Evolutionary conservation across 2,113 vertebrate genomes (phyloP), one percentile per base, ranked within the genome.

Genomic region (Rhinopomastus cyanomelas): DNA sequence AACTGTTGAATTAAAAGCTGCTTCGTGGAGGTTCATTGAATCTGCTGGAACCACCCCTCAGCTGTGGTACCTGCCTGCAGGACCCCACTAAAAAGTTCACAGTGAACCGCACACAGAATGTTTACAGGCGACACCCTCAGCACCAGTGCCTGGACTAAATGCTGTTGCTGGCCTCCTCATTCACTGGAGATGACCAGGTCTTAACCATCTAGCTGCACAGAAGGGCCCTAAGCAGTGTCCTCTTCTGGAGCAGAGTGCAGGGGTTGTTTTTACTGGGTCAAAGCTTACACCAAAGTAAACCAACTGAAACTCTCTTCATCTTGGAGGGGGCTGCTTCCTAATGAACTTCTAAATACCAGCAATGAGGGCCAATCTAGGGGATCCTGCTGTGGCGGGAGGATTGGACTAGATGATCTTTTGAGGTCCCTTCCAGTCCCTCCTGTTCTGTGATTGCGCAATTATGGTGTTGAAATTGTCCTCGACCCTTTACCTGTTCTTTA

Each of bases 161-260:
- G 17, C n/a, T 69, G 48, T n/a, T 73, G 44, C 34, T 87, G 65
- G 32, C 42, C 1, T 2, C 2, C 37, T 29, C 6, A 1, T 37
- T 80, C 22, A 23, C 12, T 27, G 71, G 49, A 60, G n/a, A 16
- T 44, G 49, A 27, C 13, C 1, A 1, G 8, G 13, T 48, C 10
- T 37, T 16, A 0, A 0, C 39, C 15, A 2, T 25, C 1, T 21
- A 8, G 34, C 5, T 42, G 7, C 36, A 36, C 0, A 5, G 27
- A 56, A 34, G 37, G 37, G 29, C 37, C 83, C 52, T 23, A 3
- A 52, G 14, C 23, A 56, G 21, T n/a, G 15, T 14, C 53, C 5
- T 34, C 18, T n/a, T 59, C 16, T 22, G 34, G 11, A 71, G 36
- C 51, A 7, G 20, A 57, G 32, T 23, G 29, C 14, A 65, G 26